phyloP scores from a whole-genome alignment of 2,797 vertebrate genomes.

The Pangasius mekongensis region DNA sequence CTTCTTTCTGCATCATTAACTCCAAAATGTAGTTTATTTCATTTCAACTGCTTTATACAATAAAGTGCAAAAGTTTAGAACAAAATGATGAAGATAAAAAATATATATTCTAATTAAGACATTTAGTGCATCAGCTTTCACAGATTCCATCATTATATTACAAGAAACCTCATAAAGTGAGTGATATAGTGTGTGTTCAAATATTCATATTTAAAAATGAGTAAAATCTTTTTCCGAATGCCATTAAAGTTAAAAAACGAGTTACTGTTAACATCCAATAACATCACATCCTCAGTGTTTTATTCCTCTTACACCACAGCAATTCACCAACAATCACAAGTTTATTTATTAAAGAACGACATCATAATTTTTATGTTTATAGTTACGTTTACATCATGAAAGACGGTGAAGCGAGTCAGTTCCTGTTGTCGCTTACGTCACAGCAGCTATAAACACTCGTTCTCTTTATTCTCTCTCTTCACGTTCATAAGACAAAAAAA shows the following conservation, averaged over 20 bases:
- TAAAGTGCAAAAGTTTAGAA: background rate
- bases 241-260: background rate
- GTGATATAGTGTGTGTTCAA: background rate
- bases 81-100: no score
- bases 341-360: background rate
- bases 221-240: background rate
- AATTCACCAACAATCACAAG: background rate
- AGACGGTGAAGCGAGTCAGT: background rate
- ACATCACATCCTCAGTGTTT: background rate
- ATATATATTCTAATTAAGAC: no score
- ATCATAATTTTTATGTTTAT: background rate
- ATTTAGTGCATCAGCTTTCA: background rate
- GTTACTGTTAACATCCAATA: background rate
- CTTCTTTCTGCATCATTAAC: background rate
- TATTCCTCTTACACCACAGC: background rate
- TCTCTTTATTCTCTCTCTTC: background rate
- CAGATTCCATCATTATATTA: background rate
- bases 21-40: background rate
- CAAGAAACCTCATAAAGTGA: background rate
- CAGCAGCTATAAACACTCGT: background rate
- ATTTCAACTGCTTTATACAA: background rate
- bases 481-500: background rate
- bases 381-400: background rate
- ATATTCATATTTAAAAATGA: background rate
- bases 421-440: background rate